phyloP scores from a whole-genome alignment of 2,888 invertebrate species.

The Scaptodrosophila latifasciaeformis region DNA sequence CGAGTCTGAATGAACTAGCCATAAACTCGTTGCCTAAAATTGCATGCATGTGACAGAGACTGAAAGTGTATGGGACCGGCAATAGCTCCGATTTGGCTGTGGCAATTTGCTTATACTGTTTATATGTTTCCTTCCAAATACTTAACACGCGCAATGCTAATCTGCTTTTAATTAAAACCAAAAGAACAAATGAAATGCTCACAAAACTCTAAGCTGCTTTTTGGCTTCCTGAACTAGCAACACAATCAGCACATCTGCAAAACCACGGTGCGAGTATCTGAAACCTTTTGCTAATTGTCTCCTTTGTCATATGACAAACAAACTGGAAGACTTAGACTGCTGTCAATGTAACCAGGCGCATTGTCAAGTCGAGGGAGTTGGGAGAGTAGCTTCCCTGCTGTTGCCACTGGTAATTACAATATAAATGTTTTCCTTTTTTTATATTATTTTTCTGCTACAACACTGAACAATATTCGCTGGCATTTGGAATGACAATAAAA shows the following conservation, averaged over 20 bases:
- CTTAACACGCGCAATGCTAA: slow-evolving; percentile 57
- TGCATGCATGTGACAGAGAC: not conserved
- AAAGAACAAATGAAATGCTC: slow-evolving; percentile 23
- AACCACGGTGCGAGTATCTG: too few relatives aligned
- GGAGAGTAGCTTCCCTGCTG: too few relatives aligned
- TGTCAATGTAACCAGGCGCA: slow-evolving; percentile 28
- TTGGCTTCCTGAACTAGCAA: not conserved
- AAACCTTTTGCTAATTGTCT: slow-evolving; percentile 46
- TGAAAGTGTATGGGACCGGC: not conserved
- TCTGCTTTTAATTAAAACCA: slow-evolving; percentile 65
- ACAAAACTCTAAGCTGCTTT: slow-evolving; percentile 47
- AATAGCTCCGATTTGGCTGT: not conserved
- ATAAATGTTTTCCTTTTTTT: slow-evolving; percentile 36
- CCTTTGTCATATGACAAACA: slow-evolving; percentile 10
- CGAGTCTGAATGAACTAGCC: too few relatives aligned
- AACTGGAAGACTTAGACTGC: slow-evolving; percentile 23
- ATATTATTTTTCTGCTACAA: too few relatives aligned
- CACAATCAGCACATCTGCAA: not conserved
- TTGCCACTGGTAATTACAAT: slow-evolving; percentile 31
- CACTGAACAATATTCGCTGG: slow-evolving; percentile 12
- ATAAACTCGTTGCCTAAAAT: too few relatives aligned
- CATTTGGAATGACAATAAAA: slow-evolving; percentile 29
- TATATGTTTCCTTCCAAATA: slow-evolving; percentile 22
- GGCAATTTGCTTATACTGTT: not conserved
- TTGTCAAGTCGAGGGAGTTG: slow-evolving; percentile 24